phyloP scores from a whole-genome alignment of 2,113 vertebrate species.

The Erinaceus europaeus region DNA sequence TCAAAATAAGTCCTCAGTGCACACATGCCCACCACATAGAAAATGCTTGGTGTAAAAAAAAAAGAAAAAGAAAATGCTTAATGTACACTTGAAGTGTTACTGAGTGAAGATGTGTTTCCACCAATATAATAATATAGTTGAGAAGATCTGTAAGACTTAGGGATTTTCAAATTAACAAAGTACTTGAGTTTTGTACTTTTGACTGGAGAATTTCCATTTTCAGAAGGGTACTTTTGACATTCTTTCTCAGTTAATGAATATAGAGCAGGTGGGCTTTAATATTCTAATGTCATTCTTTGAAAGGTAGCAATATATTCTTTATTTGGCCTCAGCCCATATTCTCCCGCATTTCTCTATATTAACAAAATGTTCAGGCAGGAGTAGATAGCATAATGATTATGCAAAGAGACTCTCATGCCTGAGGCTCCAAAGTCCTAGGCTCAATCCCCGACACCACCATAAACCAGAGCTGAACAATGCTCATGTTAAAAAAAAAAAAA shows the following conservation, averaged over 20 bases:
- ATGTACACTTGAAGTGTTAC: not conserved
- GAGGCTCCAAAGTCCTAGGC: too few relatives aligned
- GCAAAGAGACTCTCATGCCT: too few relatives aligned
- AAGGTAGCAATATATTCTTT: constrained; percentile 18
- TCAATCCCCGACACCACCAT: too few relatives aligned
- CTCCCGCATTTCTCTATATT: constrained; percentile 22
- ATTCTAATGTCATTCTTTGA: constrained; percentile 55
- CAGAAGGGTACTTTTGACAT: constrained; percentile 32
- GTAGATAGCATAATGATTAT: too few relatives aligned
- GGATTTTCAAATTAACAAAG: constrained; percentile 30
- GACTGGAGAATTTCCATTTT: not conserved
- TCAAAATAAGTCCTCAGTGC: not conserved
- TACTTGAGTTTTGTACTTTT: not conserved
- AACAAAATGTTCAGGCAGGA: too few relatives aligned
- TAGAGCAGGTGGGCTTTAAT: constrained; percentile 31
- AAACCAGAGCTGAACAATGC: too few relatives aligned
- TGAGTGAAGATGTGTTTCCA: constrained; percentile 31
- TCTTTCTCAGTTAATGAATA: constrained; percentile 33
- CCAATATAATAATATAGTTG: constrained; percentile 20
- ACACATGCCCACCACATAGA: not conserved
- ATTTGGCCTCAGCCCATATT: constrained; percentile 38
- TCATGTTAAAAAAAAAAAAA: too few relatives aligned
- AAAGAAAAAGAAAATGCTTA: too few relatives aligned
- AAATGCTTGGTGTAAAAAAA: too few relatives aligned
- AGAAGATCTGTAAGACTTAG: constrained; percentile 13